A percentile compares a stretch with the other conserved stretches of the same genome.
These are phyloP conservation scores for Oncopeltus fasciatus DNA, from an alignment of 1,140 invertebrate species.

Conservation along the genomic window DNA sequence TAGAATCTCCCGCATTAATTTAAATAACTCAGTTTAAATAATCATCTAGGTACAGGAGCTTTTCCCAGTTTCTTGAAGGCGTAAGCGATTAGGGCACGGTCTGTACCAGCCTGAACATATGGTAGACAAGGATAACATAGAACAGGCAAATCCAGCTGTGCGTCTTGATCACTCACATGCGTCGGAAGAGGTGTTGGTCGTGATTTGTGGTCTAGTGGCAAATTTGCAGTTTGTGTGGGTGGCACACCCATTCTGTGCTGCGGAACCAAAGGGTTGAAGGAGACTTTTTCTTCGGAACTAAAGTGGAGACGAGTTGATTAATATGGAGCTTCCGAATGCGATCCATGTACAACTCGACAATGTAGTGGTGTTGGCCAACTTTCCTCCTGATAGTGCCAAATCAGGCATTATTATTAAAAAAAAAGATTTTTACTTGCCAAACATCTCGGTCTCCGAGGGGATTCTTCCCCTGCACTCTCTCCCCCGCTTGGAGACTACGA, in stretches of 20 bases:
- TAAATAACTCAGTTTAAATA: too few species aligned
- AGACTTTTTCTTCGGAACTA: neutral
- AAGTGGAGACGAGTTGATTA: conserved; percentile 16
- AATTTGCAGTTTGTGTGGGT: neutral
- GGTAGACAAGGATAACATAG: neutral
- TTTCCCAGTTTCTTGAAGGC: neutral
- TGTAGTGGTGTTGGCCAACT: conserved; percentile 22
- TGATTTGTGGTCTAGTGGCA: neutral
- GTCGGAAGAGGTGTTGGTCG: neutral
- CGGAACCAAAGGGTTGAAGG: neutral
- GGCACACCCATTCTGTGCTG: neutral
- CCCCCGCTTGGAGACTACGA: too few species aligned
- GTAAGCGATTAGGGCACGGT: neutral
- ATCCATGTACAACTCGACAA: conserved; percentile 19
- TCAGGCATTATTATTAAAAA: too few species aligned
- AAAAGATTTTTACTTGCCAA: too few species aligned
- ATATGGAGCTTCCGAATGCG: conserved; percentile 23
- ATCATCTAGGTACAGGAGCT: neutral
- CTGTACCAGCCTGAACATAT: too few species aligned
- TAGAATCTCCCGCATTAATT: too few species aligned
- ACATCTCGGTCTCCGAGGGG: too few species aligned
- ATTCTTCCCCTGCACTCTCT: too few species aligned
- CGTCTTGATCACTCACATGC: neutral
- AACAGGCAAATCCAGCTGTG: neutral
- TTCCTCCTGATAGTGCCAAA: conserved; percentile 17